Percentiles rank a stretch among this genome's conserved stretches.
Evolutionary conservation across 1,140 invertebrate species (phyloP).

Genomic region (Thaumetopoea pityocampa): DNA sequence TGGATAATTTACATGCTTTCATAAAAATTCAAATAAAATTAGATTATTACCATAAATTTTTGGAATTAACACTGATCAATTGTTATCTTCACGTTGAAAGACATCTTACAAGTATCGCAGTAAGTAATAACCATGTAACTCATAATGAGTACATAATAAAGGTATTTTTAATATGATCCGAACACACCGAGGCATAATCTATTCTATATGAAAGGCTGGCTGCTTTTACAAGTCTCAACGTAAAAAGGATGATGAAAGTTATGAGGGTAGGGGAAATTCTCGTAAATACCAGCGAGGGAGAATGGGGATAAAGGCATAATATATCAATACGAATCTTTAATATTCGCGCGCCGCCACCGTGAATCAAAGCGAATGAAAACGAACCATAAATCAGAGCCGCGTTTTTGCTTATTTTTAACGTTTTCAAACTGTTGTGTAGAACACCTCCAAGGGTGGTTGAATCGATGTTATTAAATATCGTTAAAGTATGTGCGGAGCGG

Average conservation of each 20-base stretch:
- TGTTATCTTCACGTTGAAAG: too few species aligned
- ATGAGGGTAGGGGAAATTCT: slow-evolving; percentile 62
- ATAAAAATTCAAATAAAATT: too few species aligned
- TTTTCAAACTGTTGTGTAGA: slow-evolving; percentile 38
- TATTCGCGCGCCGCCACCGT: slow-evolving; percentile 66
- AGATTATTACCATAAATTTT: too few species aligned
- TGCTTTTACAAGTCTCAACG: slow-evolving; percentile 59
- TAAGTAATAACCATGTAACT: slow-evolving; percentile 2
- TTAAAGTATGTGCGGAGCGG: neutral
- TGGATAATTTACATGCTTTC: too few species aligned
- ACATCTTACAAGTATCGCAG: too few species aligned
- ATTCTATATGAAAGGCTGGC: slow-evolving; percentile 40
- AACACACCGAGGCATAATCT: slow-evolving; percentile 37
- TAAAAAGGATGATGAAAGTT: slow-evolving; percentile 69
- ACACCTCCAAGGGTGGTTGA: slow-evolving; percentile 5
- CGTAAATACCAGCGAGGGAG: slow-evolving; percentile 69
- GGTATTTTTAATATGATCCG: slow-evolving; percentile 18
- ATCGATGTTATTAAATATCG: slow-evolving; percentile 9
- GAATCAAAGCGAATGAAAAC: slow-evolving; percentile 72
- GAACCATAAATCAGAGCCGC: slow-evolving; percentile 57
- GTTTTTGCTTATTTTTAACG: slow-evolving; percentile 43
- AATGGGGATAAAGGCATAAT: slow-evolving; percentile 74
- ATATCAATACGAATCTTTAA: slow-evolving; percentile 75
- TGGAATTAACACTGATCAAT: too few species aligned
- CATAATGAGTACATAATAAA: slow-evolving; percentile 5